phyloP scores from a whole-genome alignment of 2,113 vertebrate species.

The Heteronetta atricapilla region DNA sequence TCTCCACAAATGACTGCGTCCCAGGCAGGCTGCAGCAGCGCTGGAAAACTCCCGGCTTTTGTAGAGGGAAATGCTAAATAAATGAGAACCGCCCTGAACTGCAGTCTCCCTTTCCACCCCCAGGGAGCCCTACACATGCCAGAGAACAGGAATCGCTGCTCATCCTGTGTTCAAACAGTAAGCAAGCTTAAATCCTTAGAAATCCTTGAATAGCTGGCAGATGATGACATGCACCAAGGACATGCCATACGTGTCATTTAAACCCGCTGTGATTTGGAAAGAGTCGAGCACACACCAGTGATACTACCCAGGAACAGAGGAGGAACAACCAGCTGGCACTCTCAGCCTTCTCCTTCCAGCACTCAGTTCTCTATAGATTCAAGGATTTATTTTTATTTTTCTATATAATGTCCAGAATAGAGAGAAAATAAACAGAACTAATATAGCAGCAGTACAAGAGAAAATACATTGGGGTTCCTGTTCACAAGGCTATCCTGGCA shows the following conservation, averaged over 20 bases:
- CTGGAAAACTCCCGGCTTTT: conserved; percentile 54
- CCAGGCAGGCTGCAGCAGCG: not conserved
- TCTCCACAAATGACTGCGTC: conserved; percentile 32
- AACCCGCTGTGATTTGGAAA: not conserved
- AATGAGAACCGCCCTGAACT: conserved; percentile 56
- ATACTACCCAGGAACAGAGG: not conserved
- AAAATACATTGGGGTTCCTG: conserved; percentile 37
- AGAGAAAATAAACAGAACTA: conserved; percentile 14
- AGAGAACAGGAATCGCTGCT: conserved; percentile 33
- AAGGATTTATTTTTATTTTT: not conserved
- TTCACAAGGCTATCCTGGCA: conserved; percentile 44
- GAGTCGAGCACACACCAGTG: not conserved
- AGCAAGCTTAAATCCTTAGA: conserved; percentile 35
- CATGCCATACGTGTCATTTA: conserved; percentile 21
- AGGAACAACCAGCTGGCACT: not conserved
- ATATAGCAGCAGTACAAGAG: conserved; percentile 20
- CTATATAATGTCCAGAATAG: not conserved
- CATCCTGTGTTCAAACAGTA: not conserved
- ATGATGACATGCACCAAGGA: conserved; percentile 27
- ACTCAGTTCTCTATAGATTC: not conserved
- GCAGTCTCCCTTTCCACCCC: conserved; percentile 66
- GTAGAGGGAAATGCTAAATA: conserved; percentile 54
- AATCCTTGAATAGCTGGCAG: conserved; percentile 28
- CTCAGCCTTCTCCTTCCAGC: not conserved
- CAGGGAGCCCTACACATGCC: conserved; percentile 64